Percentiles rank a stretch among this genome's conserved stretches.
Conservation (phyloP, 2,888 invertebrate genomes). For the Onthophagus sagittarius region DNA sequence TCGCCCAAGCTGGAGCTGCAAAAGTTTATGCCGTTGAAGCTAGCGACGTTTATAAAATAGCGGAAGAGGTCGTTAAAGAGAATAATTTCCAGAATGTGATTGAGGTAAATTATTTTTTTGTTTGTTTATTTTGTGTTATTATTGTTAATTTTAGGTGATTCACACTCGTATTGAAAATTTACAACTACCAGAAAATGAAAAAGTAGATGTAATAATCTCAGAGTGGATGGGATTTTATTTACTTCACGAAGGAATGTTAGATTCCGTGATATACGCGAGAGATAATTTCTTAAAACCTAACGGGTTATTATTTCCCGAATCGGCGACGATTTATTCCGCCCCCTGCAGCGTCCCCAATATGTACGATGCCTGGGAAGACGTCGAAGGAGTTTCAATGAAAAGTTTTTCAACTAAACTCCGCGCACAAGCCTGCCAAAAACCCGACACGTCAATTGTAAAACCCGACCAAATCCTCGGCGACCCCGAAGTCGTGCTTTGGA, state of each 20-base stretch:
- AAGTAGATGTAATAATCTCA: conserved; percentile 87
- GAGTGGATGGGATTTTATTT: conserved; percentile 99
- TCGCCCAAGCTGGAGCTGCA: conserved; percentile 85
- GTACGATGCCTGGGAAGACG: conserved; percentile 71
- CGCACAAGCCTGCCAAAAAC: conserved; percentile 58
- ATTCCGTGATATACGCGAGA: conserved; percentile 79
- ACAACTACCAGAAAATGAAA: conserved; percentile 56
- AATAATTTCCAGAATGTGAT: conserved; percentile 65
- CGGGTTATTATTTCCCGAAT: conserved; percentile 74
- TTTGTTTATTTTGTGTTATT: too few species aligned
- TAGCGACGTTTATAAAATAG: conserved; percentile 63
- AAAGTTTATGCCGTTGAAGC: conserved; percentile 85
- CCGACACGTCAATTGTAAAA: conserved; percentile 59
- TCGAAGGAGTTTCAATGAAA: conserved; percentile 78
- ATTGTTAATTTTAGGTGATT: too few species aligned
- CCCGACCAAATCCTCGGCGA: conserved; percentile 61
- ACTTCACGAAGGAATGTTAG: conserved; percentile 92
- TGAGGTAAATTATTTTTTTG: too few species aligned
- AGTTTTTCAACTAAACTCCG: conserved; percentile 62
- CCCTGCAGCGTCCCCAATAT: conserved; percentile 63
- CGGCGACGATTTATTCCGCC: conserved; percentile 63
- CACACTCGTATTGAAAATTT: conserved; percentile 77
- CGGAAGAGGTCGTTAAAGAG: conserved; percentile 64
- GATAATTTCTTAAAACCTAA: conserved; percentile 72
- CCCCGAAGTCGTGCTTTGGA: conserved; percentile 62